Conservation (phyloP, 2,797 vertebrate genomes). For the Siniperca obscura region DNA sequence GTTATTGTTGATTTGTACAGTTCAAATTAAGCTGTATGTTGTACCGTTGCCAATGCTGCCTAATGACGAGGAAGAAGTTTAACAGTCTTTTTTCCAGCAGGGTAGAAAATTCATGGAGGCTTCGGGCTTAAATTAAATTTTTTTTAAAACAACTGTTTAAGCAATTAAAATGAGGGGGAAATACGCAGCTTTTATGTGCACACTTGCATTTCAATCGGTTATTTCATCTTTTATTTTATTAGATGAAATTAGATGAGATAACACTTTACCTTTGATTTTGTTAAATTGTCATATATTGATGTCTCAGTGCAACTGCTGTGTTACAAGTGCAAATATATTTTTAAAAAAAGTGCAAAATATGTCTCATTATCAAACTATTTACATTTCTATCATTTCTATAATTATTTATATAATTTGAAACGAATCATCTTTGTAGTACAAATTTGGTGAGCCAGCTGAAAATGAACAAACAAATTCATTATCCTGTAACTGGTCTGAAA, state of each 20-base stretch:
- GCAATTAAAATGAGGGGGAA: conserved; percentile 25
- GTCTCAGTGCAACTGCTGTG: neutral
- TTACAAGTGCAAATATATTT: neutral
- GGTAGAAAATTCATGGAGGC: conserved; percentile 31
- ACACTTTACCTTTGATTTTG: conserved; percentile 9
- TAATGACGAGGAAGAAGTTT: neutral
- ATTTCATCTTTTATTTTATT: conserved; percentile 15
- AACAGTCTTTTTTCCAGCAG: neutral
- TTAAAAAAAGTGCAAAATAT: neutral
- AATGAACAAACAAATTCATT: neutral
- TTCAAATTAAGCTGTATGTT: neutral
- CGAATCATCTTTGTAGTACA: neutral
- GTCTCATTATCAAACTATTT: conserved; percentile 2
- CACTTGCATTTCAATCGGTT: conserved; percentile 22
- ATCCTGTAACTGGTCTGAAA: neutral
- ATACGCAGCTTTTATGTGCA: conserved; percentile 26
- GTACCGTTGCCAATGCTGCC: neutral
- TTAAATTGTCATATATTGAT: conserved; percentile 8
- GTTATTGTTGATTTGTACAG: neutral
- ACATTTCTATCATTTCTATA: neutral
- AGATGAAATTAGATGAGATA: conserved; percentile 1
- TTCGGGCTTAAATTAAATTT: neutral
- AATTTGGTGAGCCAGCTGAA: neutral
- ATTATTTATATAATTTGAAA: neutral
- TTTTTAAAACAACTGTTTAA: neutral